Conservation (phyloP, 64 coral and sea anemone genomes). For the Dendronephthya gigantea region DNA sequence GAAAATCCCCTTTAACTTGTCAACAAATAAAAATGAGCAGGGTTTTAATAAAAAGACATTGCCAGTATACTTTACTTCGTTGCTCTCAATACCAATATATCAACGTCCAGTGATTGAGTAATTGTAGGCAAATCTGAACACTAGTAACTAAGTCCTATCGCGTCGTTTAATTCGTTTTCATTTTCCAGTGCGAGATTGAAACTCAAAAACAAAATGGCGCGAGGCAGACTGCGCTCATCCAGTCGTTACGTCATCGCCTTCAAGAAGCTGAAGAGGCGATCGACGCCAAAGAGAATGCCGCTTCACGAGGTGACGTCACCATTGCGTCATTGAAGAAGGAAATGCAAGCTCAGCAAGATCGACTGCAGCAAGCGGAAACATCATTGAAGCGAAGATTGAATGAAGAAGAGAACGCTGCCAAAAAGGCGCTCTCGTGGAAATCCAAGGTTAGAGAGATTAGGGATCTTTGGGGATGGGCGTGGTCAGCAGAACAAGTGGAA, state of each 20-base stretch:
- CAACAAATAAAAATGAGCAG: no score
- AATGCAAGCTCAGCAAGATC: conserved; percentile 72
- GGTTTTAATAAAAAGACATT: no score
- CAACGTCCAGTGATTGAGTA: no score
- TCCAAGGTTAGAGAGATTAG: conserved; percentile 54
- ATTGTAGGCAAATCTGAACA: no score
- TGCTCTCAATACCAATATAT: no score
- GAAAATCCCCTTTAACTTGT: no score
- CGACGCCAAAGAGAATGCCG: conserved; percentile 68
- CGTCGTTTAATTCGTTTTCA: background rate
- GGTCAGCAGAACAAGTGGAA: no score
- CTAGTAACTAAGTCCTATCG: no score
- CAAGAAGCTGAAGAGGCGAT: conserved; percentile 82
- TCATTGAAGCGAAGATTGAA: conserved; percentile 71
- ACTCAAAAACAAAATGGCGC: conserved; percentile 86
- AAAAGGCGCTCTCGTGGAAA: conserved; percentile 58
- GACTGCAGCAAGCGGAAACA: conserved; percentile 63
- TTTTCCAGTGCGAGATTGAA: conserved; percentile 85
- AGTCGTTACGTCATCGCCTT: conserved; percentile 74
- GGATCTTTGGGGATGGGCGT: no score
- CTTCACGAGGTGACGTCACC: conserved; percentile 75
- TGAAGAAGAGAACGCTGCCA: conserved; percentile 53
- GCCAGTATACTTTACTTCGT: no score
- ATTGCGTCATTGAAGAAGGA: conserved; percentile 73
- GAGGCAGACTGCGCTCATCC: conserved; percentile 59